Conservation (phyloP, 2,888 invertebrate species). For the Scaptomyza caliginosa region DNA sequence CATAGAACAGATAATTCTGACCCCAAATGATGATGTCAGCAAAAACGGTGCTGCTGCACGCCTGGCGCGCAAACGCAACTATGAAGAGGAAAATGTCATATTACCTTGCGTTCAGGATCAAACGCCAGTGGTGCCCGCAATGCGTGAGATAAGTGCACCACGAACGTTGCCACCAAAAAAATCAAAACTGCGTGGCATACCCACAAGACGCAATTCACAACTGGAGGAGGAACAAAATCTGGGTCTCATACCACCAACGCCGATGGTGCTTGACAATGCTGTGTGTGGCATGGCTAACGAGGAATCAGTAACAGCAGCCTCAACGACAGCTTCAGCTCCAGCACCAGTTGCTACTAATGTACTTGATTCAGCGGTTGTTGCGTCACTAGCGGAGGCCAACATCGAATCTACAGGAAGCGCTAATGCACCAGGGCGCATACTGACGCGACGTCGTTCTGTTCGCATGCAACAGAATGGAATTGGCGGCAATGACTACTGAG, state of each 20-base stretch:
- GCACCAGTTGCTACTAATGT: constrained; percentile 1
- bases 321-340: constrained; percentile 31
- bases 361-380: constrained; percentile 16
- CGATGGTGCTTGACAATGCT: constrained; percentile 69
- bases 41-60: constrained; percentile 48
- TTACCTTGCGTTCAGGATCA: constrained; percentile 42
- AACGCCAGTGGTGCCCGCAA: constrained; percentile 21
- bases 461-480: constrained; percentile 77
- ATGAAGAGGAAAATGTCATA: constrained; percentile 70
- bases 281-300: constrained; percentile 73
- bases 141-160: constrained; percentile 66
- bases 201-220: constrained; percentile 67
- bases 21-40: constrained; percentile 44
- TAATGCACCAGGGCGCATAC: constrained; percentile 63
- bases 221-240: constrained; percentile 59
- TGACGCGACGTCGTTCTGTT: constrained; percentile 78
- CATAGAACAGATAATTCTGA: constrained; percentile 26
- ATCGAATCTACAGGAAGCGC: constrained; percentile 22
- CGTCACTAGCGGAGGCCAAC: constrained; percentile 20
- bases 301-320: constrained; percentile 51
- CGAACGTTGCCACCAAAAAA: constrained; percentile 81
- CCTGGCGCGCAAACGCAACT: constrained; percentile 81
- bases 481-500: constrained; percentile 59
- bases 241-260: constrained; percentile 17
- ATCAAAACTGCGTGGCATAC: constrained; percentile 73